Evolutionary conservation across 1,140 invertebrate species (phyloP), one percentile per base, ranked within the genome.

Genomic region (Trichonephila clavata): DNA sequence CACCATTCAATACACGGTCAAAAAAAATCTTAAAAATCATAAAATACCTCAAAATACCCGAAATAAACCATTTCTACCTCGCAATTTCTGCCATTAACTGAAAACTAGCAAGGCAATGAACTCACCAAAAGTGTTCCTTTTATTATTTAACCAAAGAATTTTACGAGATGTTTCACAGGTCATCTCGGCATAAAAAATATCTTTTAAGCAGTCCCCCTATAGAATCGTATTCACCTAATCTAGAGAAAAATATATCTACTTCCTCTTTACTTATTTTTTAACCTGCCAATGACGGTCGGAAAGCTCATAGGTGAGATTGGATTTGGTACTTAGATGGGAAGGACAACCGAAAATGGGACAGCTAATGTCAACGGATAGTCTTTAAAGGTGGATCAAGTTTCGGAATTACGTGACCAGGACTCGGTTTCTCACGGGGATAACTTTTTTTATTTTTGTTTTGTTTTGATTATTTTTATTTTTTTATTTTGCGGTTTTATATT

Each of bases 361-460:
- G 57, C 71, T 81, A 59, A 60, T 84, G 90, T 92, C 90, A 65
- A 63, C 77, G 16, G 20, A 13, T 27, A 39, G 71, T 50, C 71
- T 39, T n/a, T 60, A 24, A 32, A 60, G 68, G 80, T 81, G 43
- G 80, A 92, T 92, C 77, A 84, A 65, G 90, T 92, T 92, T 24
- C 90, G 21, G 59, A 39, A 21, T 65, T 92, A 92, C 90, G 80
- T 92, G 90, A 92, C 80, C 50, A n/a, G 39, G 6, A 21, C 57
- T n/a, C 16, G n/a, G 20, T 84, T 92, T 92, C 90, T 84, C 80
- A 92, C 90, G 90, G 24, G 20, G 57, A n/a, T 32, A 59, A 84
- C 20, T 84, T n/a, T 39, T 39, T 86, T 39, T 50, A 3, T 18
- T 32, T 59, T 90, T 32, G 2, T 50, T 0, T 50, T 50, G 5